These are phyloP conservation scores for Sipha flava DNA, from an alignment of 1,140 invertebrate species.

Conservation along the genomic window DNA sequence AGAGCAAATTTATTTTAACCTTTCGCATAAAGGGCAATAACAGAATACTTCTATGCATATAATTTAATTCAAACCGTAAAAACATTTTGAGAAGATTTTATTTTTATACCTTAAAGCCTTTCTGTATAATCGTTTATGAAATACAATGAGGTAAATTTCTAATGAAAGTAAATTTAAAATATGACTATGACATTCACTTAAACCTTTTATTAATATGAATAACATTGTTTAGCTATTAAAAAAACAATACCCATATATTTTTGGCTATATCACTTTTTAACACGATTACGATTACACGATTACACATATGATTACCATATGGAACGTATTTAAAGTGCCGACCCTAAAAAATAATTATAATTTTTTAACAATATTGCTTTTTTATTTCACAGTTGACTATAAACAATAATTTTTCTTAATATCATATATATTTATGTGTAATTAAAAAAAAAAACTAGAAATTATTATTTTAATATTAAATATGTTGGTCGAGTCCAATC, in stretches of 20 bases:
- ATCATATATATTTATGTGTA: too few relatives aligned
- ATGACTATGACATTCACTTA: neutral
- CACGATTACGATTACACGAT: too few relatives aligned
- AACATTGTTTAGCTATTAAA: neutral
- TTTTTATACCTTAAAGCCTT: neutral
- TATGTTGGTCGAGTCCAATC: too few relatives aligned
- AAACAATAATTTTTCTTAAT: too few relatives aligned
- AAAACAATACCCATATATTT: neutral
- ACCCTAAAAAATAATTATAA: neutral
- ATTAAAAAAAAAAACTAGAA: too few relatives aligned
- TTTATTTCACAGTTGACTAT: neutral
- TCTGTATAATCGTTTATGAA: neutral
- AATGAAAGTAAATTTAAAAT: neutral
- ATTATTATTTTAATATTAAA: too few relatives aligned
- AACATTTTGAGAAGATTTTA: neutral
- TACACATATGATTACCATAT: neutral
- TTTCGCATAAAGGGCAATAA: neutral
- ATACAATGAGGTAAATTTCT: neutral
- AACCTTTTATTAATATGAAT: neutral
- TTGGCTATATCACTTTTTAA: neutral
- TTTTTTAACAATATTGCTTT: neutral
- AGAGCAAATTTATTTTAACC: neutral
- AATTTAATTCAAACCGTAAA: neutral
- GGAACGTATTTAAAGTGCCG: neutral
- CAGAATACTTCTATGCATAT: neutral